These are phyloP conservation scores for Apodemus sylvaticus DNA, from an alignment of 2,113 vertebrate species.

Conservation along the genomic window DNA sequence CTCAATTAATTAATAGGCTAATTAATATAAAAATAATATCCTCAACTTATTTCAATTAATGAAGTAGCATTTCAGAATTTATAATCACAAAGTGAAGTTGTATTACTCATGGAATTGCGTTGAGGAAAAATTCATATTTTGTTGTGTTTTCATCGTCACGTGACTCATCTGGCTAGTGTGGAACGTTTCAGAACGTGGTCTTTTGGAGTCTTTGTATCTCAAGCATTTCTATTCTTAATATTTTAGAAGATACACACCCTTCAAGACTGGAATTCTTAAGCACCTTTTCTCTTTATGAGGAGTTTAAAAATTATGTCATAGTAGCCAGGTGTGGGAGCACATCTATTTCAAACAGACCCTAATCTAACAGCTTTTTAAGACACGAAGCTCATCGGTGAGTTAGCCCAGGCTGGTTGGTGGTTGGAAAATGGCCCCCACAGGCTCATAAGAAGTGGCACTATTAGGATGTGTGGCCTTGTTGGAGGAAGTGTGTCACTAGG, in stretches of 20 bases:
- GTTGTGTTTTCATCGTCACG: not conserved
- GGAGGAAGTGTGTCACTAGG: not conserved
- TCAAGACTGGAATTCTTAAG: not conserved
- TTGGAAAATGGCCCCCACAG: not conserved
- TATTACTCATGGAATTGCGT: not conserved
- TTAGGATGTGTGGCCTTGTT: not conserved
- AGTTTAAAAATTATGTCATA: not conserved
- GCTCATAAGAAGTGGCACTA: not conserved
- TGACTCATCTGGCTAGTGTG: no score
- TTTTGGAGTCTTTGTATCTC: not conserved
- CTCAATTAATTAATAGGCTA: not conserved
- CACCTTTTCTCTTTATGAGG: not conserved
- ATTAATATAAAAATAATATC: not conserved
- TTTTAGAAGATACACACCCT: not conserved
- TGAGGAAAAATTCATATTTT: not conserved
- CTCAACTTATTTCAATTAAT: not conserved
- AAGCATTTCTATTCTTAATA: not conserved
- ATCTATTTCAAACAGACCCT: not conserved
- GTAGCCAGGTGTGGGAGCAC: not conserved
- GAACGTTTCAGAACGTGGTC: not conserved
- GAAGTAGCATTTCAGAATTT: not conserved
- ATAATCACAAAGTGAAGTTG: not conserved
- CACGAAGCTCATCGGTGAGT: not conserved
- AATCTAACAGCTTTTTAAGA: not conserved
- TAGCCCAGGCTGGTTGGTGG: not conserved